Evolutionary conservation across 1,140 invertebrate species (phyloP).

Genomic region (Drosophila kepulauana): DNA sequence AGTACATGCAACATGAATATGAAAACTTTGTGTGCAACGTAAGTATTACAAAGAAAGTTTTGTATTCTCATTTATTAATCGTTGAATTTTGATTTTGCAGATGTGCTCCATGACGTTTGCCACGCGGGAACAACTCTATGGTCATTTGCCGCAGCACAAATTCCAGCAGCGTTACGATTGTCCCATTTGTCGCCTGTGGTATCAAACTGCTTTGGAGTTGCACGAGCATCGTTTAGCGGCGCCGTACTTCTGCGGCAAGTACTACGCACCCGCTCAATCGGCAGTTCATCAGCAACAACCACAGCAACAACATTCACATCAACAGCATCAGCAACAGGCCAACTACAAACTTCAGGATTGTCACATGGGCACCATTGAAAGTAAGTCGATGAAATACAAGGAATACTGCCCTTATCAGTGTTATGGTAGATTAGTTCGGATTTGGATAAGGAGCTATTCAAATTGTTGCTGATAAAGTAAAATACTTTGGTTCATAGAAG

Average conservation of each 20-base stretch:
- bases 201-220: conserved; percentile 70
- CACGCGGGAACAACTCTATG: conserved; percentile 69
- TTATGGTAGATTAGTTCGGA: background rate
- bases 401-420: background rate
- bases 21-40: conserved; percentile 81
- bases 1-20: conserved; percentile 82
- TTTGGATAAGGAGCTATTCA: background rate
- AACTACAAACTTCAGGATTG: conserved; percentile 79
- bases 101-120: conserved; percentile 73
- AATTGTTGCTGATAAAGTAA: too few relatives aligned
- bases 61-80: background rate
- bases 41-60: background rate
- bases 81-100: conserved; percentile 36
- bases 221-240: conserved; percentile 76
- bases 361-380: conserved; percentile 75
- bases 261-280: conserved; percentile 55
- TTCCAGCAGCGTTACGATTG: conserved; percentile 79
- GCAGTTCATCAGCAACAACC: conserved; percentile 44
- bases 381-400: conserved; percentile 42
- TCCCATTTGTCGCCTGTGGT: conserved; percentile 78
- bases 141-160: conserved; percentile 74
- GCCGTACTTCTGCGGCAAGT: conserved; percentile 80
- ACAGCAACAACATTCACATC: conserved; percentile 38
- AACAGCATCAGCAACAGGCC: conserved; percentile 42
- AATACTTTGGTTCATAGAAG: too few relatives aligned